Evolutionary conservation across 2,888 invertebrate genomes (phyloP).

Genomic region (Phymatocera aterrima): DNA sequence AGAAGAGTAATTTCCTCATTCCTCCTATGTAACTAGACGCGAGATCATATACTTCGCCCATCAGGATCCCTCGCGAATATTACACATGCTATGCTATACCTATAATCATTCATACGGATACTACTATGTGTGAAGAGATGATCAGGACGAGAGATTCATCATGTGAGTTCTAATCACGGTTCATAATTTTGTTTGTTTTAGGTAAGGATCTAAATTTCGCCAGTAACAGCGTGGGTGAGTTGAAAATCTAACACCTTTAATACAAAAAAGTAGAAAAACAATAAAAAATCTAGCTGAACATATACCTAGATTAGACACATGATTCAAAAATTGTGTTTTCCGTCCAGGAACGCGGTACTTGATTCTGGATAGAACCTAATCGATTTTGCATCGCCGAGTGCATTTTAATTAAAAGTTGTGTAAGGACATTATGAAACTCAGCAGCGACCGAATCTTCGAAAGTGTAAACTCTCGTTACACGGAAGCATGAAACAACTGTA

Average conservation of each 20-base stretch:
- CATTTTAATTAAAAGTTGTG: too few species aligned
- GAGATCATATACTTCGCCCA: neutral
- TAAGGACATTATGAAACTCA: too few species aligned
- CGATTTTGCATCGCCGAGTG: too few species aligned
- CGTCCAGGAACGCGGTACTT: neutral
- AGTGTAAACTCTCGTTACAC: neutral
- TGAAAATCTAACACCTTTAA: constrained; percentile 64
- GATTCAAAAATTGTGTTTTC: too few species aligned
- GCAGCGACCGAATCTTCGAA: neutral
- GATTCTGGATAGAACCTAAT: neutral
- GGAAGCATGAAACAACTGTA: neutral
- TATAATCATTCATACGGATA: neutral
- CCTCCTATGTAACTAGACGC: neutral
- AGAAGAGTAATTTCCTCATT: neutral
- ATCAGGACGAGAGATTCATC: neutral
- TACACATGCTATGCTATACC: too few species aligned
- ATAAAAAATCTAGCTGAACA: constrained; percentile 13
- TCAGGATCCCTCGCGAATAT: neutral
- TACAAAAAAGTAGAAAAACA: too few species aligned
- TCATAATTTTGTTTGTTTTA: constrained; percentile 62
- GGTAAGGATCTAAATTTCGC: constrained; percentile 74
- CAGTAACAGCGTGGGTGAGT: constrained; percentile 73
- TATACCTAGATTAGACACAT: too few species aligned
- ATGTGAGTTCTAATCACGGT: neutral
- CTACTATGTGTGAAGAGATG: neutral